A percentile compares a stretch with the other conserved stretches of the same genome.
Conservation (phyloP, 2,888 invertebrate species). For the Tenthredo mesomela region DNA sequence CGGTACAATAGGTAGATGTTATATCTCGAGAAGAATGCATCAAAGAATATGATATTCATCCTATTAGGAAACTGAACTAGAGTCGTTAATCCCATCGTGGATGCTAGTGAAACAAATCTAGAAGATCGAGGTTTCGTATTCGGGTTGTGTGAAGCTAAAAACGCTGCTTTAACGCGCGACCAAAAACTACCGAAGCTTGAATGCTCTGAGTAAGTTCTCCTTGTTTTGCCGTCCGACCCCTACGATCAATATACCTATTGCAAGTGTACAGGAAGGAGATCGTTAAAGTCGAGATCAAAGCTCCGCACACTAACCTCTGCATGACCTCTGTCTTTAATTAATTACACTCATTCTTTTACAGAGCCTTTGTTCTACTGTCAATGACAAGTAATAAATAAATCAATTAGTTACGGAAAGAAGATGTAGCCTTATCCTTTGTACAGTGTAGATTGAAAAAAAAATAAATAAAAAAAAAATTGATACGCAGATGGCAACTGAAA, state of each 20-base stretch:
- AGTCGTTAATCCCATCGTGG: not conserved
- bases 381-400: not conserved
- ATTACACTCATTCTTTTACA: not conserved
- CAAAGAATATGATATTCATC: not conserved
- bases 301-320: not conserved
- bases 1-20: not conserved
- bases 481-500: not conserved
- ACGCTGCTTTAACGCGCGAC: not conserved
- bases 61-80: not conserved
- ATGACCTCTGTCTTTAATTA: not conserved
- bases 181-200: not conserved
- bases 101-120: not conserved
- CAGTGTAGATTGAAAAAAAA: not conserved
- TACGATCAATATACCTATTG: slow-evolving; percentile 31
- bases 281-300: slow-evolving; percentile 33
- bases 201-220: not conserved
- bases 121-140: not conserved
- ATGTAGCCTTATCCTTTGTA: not conserved
- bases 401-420: not conserved
- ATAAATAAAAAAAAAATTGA: not conserved
- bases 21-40: not conserved
- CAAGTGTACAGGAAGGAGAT: slow-evolving; percentile 11
- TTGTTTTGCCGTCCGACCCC: not conserved
- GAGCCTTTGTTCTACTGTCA: not conserved
- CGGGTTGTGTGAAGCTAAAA: not conserved